These are phyloP conservation scores for Macquaria australasica DNA, from an alignment of 2,113 vertebrate genomes.

Conservation along the genomic window DNA sequence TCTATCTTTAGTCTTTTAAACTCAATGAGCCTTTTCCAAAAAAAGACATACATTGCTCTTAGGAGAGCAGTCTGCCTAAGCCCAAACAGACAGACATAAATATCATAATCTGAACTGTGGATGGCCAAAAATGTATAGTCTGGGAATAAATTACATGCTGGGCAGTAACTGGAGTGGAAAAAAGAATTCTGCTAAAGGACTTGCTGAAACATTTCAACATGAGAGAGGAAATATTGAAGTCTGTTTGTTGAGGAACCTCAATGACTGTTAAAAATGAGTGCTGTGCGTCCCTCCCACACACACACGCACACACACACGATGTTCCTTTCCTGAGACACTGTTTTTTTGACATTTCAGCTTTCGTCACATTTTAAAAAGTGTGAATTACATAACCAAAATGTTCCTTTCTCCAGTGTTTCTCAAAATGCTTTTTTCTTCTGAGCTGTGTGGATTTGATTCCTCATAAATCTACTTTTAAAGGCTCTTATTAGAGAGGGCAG, in stretches of 20 bases:
- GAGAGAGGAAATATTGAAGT: constrained; percentile 71
- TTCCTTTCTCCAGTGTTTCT: constrained; percentile 3
- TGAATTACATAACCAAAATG: constrained; percentile 4
- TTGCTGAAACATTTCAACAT: constrained; percentile 57
- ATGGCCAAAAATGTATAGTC: constrained; percentile 80
- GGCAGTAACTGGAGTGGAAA: constrained; percentile 78
- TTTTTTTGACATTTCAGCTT: not conserved
- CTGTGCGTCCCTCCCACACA: not conserved
- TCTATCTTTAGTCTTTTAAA: constrained; percentile 35
- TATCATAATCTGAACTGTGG: constrained; percentile 80
- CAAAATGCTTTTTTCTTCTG: not conserved
- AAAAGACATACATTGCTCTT: constrained; percentile 40
- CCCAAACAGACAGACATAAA: constrained; percentile 37
- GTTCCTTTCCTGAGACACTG: not conserved
- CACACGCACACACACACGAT: not conserved
- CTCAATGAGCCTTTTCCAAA: constrained; percentile 1
- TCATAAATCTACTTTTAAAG: constrained; percentile 3
- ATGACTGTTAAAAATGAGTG: constrained; percentile 18
- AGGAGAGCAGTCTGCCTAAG: constrained; percentile 44
- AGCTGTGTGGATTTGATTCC: constrained; percentile 7
- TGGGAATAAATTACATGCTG: constrained; percentile 85
- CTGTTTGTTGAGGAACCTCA: constrained; percentile 34
- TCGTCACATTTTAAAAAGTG: not conserved
- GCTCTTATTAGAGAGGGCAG: constrained; percentile 10
- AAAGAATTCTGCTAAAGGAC: constrained; percentile 74